Evolutionary conservation across 2,113 vertebrate genomes (phyloP), one percentile per base, ranked within the genome.

Genomic region (Tachuris rubrigastra): DNA sequence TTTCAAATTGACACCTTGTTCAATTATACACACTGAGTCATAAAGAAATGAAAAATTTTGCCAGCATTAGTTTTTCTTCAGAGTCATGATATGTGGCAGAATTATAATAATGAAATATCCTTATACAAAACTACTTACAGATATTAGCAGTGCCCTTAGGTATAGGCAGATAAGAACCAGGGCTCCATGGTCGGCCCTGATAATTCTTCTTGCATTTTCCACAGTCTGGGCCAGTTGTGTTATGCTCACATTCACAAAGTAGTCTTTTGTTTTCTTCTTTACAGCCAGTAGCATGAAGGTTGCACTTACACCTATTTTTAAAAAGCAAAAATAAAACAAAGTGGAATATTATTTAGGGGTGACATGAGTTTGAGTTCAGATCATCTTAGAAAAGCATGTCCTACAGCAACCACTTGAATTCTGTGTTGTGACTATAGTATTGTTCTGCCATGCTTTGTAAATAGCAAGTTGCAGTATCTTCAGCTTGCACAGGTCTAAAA

Each of bases 131-230:
- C 42, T 98, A 99, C 99, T 99, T 98, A 99, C 99, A 99, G 98
- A 99, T 99, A 98, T 99, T 99, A 87, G 99, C 99, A 24, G 99
- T 99, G 98, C 99, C 99, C 96, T 99, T 99, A 86, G 99, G 99
- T 96, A 99, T 99, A 89, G 99, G 99, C 85, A 99, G 99, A 89
- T 99, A 99, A 37, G 99, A 99, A 91, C 99, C 99, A 30, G 99
- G 98, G 47, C 99, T 99, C 99, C 99, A 99, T 0, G 99, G 98
- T 62, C 99, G 98, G 73, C 99, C 99, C 98, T 99, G 99, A 97
- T 99, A 99, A 95, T 98, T 99, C 98, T 98, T 99, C 98, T 99
- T 99, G 96, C 99, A 99, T 96, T 99, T 99, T 75, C 99, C 99
- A 68, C 99, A 99, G 98, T 99, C 99, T 49, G 99, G 99, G 73